phyloP scores from a whole-genome alignment of 2,113 vertebrate genomes.

The Rhynchomys soricoides region DNA sequence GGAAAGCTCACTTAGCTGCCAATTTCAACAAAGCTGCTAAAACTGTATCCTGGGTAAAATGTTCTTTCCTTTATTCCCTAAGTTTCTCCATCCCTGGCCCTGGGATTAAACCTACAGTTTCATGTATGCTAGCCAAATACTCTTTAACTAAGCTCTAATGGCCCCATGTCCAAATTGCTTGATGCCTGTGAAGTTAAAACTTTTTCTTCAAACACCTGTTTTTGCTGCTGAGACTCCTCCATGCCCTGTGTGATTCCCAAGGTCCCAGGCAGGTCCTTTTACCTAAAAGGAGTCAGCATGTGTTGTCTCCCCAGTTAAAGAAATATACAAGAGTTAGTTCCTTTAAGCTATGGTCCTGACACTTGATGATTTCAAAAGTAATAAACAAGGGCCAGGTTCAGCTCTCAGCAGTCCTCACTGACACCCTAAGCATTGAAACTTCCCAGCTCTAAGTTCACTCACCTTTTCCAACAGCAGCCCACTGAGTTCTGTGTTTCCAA shows the following conservation, averaged over 20 bases:
- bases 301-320: not conserved
- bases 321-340: slow-evolving; percentile 2
- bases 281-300: not conserved
- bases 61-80: not conserved
- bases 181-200: not conserved
- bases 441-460: not conserved
- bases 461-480: not conserved
- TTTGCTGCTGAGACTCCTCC: not conserved
- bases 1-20: not conserved
- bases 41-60: not conserved
- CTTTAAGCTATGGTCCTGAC: not conserved
- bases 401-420: not conserved
- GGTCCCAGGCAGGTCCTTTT: not conserved
- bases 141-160: not conserved
- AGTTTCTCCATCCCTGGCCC: not conserved
- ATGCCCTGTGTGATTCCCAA: not conserved
- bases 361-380: slow-evolving; percentile 23
- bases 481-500: not conserved
- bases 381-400: not conserved
- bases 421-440: slow-evolving; percentile 10
- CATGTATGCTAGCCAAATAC: not conserved
- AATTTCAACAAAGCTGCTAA: not conserved
- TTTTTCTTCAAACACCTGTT: not conserved
- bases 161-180: not conserved
- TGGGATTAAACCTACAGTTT: not conserved